Evolutionary conservation across 2,113 vertebrate genomes (phyloP), one percentile per base, ranked within the genome.

Genomic region (Camarhynchus parvulus): DNA sequence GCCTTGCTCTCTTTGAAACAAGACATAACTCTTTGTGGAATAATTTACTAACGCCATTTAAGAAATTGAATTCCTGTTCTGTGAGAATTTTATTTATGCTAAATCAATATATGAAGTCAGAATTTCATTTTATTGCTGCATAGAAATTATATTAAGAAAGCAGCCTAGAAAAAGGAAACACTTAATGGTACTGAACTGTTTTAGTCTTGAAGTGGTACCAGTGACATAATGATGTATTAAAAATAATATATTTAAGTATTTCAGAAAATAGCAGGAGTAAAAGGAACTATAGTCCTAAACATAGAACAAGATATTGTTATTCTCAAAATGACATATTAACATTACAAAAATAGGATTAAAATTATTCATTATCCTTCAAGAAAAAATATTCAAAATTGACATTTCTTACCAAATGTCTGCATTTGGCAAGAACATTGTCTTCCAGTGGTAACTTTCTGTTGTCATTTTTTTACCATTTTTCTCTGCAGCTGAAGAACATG

Each of bases 71-170:
- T 95, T 92, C 76, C 82, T 93, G 64, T 93, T 95, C 79, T 3
- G 4, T 21, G 35, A 67, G 47, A 89, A 91, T 87, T 96, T 95
- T 93, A 95, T 97, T 96, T 91, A 96, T 87, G 84, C 8, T 95
- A 93, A 96, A 95, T 95, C 95, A 94, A 95, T 95, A 94, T 10
- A 73, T 88, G 79, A 95, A 93, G 82, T 94, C 92, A 95, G 92
- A 95, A 93, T 93, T 83, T 88, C 46, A 77, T 86, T 80, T 89
- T 82, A 84, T 64, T 81, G 44, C 35, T 84, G 69, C 59, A 91
- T n/a, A 84, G 69, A 94, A 87, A 87, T 89, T 80, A 69, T 73
- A 37, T 79, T 85, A 85, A 87, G 85, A 87, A 79, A 92, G 62
- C 21, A 76, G 31, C 28, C 22, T n/a, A 72, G 70, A 82, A 87